These are phyloP conservation scores for Hippoglossus stenolepis DNA, from an alignment of 2,113 vertebrate species.

Conservation along the genomic window DNA sequence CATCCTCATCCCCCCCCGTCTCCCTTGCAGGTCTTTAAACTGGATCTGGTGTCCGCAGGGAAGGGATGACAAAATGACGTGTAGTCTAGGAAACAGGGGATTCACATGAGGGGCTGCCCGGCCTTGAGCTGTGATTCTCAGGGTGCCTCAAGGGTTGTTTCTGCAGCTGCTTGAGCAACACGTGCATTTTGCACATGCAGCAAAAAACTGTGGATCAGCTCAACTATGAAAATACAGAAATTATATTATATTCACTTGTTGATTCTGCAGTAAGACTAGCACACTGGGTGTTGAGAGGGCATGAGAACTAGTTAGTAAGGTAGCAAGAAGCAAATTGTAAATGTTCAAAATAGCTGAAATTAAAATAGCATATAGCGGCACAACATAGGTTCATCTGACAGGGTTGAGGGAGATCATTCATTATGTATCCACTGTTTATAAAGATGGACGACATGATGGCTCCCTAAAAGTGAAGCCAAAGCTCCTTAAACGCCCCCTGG, in stretches of 20 bases:
- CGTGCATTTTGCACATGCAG: background rate
- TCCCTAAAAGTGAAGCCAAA: too few species aligned
- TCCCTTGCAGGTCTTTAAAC: conserved; percentile 19
- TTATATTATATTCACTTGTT: background rate
- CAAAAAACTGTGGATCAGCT: background rate
- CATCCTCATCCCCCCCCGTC: conserved; percentile 3
- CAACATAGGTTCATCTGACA: too few species aligned
- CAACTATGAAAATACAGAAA: background rate
- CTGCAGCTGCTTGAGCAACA: background rate
- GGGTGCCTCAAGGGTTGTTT: background rate
- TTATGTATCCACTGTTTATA: background rate
- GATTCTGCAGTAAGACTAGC: background rate
- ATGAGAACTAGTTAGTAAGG: background rate
- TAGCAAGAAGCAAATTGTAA: background rate
- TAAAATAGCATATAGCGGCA: background rate
- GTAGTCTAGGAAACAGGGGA: conserved; percentile 13
- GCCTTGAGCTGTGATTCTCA: background rate
- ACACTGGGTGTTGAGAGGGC: background rate
- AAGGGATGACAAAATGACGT: conserved; percentile 16
- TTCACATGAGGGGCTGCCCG: background rate
- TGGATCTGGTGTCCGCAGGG: conserved; percentile 23
- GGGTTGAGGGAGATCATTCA: too few species aligned
- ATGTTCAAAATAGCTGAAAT: too few species aligned
- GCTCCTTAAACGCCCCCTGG: too few species aligned
- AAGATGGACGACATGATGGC: too few species aligned